Percentiles rank a stretch among this genome's conserved stretches.
phyloP scores from a whole-genome alignment of 2,797 vertebrate species.

The Acipenser transmontanus region DNA sequence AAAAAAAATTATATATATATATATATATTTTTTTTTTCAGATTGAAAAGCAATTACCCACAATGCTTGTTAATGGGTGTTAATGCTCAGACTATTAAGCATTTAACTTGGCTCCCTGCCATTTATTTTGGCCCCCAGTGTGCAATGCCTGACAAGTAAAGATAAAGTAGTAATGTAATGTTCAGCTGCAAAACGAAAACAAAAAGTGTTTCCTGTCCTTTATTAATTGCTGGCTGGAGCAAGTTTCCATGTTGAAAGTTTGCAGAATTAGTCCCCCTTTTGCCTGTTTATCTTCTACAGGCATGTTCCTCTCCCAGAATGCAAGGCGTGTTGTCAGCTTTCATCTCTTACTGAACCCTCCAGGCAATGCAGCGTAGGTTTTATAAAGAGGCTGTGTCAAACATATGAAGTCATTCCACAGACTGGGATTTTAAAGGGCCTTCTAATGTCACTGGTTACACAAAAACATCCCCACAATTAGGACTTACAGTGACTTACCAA shows the following conservation, averaged over 20 bases:
- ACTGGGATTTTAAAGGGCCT: too few species aligned
- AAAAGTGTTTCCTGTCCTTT: slow-evolving; percentile 71
- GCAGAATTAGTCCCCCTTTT: slow-evolving; percentile 24
- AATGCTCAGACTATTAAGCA: slow-evolving; percentile 45
- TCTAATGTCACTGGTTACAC: too few species aligned
- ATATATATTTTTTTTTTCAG: slow-evolving; percentile 52
- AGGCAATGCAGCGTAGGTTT: too few species aligned
- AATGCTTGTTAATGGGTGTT: slow-evolving; percentile 57
- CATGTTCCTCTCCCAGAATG: slow-evolving; percentile 20
- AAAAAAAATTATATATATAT: too few species aligned
- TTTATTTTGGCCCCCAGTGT: slow-evolving; percentile 49
- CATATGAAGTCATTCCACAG: too few species aligned
- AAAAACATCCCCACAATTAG: too few species aligned
- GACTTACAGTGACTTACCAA: too few species aligned
- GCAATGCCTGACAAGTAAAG: slow-evolving; percentile 73
- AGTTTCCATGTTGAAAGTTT: slow-evolving; percentile 48
- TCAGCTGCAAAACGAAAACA: slow-evolving; percentile 70
- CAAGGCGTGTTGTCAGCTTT: not conserved
- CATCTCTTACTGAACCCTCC: slow-evolving; percentile 17
- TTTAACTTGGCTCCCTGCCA: slow-evolving; percentile 49
- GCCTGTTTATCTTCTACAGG: slow-evolving; percentile 19
- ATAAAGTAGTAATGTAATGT: slow-evolving; percentile 77
- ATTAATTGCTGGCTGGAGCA: slow-evolving; percentile 60
- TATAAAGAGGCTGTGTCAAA: too few species aligned
- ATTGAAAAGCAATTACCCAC: slow-evolving; percentile 67